phyloP scores from a whole-genome alignment of 1,140 invertebrate genomes.

The Drosophila triauraria region DNA sequence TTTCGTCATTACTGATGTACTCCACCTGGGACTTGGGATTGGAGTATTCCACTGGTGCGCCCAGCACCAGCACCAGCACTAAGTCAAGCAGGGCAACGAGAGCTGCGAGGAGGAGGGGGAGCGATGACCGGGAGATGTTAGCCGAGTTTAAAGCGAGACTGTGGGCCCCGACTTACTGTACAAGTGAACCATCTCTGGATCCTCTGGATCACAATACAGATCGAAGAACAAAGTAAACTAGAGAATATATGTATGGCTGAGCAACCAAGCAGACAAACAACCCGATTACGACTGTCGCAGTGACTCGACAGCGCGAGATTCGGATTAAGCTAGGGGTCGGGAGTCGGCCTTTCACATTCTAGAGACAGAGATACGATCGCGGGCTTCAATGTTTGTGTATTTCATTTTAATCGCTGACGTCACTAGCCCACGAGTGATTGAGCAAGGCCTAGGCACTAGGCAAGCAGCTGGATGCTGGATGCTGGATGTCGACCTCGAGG shows the following conservation, averaged over 20 bases:
- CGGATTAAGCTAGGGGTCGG: slow-evolving; percentile 12
- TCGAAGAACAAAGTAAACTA: background rate
- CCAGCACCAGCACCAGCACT: slow-evolving; percentile 1
- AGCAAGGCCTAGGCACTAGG: background rate
- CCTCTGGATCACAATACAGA: background rate
- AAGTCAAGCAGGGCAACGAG: slow-evolving; percentile 23
- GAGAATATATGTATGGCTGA: background rate
- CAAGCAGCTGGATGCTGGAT: background rate
- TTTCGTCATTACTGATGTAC: slow-evolving; percentile 56
- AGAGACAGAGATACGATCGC: slow-evolving; percentile 11
- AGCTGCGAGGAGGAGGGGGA: slow-evolving; percentile 15
- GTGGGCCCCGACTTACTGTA: slow-evolving; percentile 19
- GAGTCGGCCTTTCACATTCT: slow-evolving; percentile 23
- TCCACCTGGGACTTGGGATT: slow-evolving; percentile 78
- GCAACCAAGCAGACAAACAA: slow-evolving; percentile 26
- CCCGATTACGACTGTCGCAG: slow-evolving; percentile 33
- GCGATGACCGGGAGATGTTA: background rate
- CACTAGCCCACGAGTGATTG: slow-evolving; percentile 8
- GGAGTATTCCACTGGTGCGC: slow-evolving; percentile 37
- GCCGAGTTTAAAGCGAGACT: background rate
- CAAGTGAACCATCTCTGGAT: slow-evolving; percentile 8
- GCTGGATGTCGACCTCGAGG: background rate
- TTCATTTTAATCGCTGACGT: slow-evolving; percentile 33
- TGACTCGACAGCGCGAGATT: background rate
- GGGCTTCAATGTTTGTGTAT: slow-evolving; percentile 1